These are phyloP conservation scores for Salpingus planirostris DNA, from an alignment of 2,888 invertebrate species.

Conservation along the genomic window DNA sequence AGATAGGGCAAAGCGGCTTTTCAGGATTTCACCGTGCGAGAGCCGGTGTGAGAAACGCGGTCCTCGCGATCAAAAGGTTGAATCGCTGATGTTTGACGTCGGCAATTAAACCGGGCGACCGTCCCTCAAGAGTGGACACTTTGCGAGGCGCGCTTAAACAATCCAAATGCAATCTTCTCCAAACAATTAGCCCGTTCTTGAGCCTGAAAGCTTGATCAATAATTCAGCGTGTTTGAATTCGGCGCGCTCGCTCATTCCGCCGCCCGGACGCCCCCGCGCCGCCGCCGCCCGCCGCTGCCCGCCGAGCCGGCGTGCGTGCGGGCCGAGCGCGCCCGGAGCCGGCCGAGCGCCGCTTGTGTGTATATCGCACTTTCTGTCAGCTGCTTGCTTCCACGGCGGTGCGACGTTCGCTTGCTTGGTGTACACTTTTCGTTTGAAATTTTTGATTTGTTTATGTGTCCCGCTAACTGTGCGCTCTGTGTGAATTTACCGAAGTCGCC, in stretches of 20 bases:
- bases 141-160: background rate
- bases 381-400: slow-evolving; percentile 63
- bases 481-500: slow-evolving; percentile 27
- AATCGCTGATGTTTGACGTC: too few species aligned
- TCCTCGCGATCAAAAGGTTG: too few species aligned
- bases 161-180: slow-evolving; percentile 24
- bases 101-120: too few species aligned
- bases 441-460: slow-evolving; percentile 41
- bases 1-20: too few species aligned
- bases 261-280: too few species aligned
- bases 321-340: slow-evolving; percentile 33
- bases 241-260: slow-evolving; percentile 26
- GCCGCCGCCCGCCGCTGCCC: slow-evolving; percentile 31
- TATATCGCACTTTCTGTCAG: slow-evolving; percentile 47
- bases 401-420: slow-evolving; percentile 46
- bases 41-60: too few species aligned
- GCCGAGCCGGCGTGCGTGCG: slow-evolving; percentile 27
- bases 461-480: slow-evolving; percentile 38
- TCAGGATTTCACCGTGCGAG: too few species aligned
- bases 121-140: background rate
- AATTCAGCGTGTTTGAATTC: slow-evolving; percentile 37
- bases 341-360: slow-evolving; percentile 33
- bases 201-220: slow-evolving; percentile 32
- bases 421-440: slow-evolving; percentile 38
- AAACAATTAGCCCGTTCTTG: slow-evolving; percentile 25